These are phyloP conservation scores for Tachina lurida DNA, from an alignment of 2,888 invertebrate genomes.

Conservation along the genomic window DNA sequence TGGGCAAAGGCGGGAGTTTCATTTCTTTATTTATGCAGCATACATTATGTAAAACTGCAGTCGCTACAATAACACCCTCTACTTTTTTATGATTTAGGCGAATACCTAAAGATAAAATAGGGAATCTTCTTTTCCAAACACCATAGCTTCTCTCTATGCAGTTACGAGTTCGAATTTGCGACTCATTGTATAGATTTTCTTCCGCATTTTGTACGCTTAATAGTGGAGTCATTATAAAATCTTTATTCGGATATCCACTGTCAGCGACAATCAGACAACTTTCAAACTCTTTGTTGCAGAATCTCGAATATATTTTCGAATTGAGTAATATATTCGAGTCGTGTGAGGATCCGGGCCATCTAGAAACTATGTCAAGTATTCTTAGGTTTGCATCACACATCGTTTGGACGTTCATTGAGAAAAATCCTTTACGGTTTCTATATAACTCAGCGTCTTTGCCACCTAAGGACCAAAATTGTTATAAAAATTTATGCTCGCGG, in stretches of 20 bases:
- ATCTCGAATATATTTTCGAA: neutral
- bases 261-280: neutral
- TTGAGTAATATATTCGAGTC: neutral
- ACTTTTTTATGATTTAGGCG: neutral
- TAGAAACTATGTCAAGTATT: neutral
- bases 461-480: neutral
- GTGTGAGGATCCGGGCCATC: constrained; percentile 12
- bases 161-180: neutral
- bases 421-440: constrained; percentile 14
- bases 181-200: constrained; percentile 5
- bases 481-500: neutral
- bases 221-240: constrained; percentile 8
- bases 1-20: neutral
- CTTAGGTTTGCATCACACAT: constrained; percentile 13
- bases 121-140: constrained; percentile 15
- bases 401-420: constrained; percentile 22
- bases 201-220: neutral
- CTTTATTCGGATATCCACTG: neutral
- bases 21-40: neutral
- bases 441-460: neutral
- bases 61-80: neutral
- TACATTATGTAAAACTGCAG: neutral
- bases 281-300: neutral
- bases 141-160: neutral
- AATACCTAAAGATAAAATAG: constrained; percentile 12